phyloP scores from a whole-genome alignment of 2,113 vertebrate genomes.

The Verasper variegatus region DNA sequence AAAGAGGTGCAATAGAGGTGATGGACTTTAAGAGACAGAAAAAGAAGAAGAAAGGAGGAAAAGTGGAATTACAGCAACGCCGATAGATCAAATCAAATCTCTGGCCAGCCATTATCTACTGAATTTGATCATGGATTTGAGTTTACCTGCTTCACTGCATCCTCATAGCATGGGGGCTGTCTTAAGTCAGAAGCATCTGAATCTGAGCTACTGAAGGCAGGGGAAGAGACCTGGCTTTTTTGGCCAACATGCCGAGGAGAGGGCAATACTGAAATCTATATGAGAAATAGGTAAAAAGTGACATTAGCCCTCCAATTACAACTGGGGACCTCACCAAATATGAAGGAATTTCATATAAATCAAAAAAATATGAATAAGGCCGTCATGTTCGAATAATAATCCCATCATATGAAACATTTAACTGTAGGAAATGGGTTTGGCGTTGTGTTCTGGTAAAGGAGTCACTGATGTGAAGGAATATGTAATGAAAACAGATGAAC shows the following conservation, averaged over 20 bases:
- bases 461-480: conserved; percentile 23
- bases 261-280: conserved; percentile 87
- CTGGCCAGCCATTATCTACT: conserved; percentile 56
- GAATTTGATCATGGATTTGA: conserved; percentile 47
- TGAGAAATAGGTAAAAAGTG: conserved; percentile 80
- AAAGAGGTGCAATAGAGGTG: conserved; percentile 31
- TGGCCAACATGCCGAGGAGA: conserved; percentile 86
- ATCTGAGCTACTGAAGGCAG: conserved; percentile 89
- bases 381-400: background rate
- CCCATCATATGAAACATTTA: conserved; percentile 16
- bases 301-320: conserved; percentile 61
- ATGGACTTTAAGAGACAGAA: conserved; percentile 31
- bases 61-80: conserved; percentile 50
- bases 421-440: conserved; percentile 30
- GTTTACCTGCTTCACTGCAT: conserved; percentile 95
- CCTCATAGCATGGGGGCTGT: conserved; percentile 94
- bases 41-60: conserved; percentile 8
- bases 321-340: conserved; percentile 27
- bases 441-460: conserved; percentile 46
- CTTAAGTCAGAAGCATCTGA: conserved; percentile 87
- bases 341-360: too few relatives aligned
- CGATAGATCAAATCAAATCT: conserved; percentile 37
- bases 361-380: background rate
- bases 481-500: conserved; percentile 35
- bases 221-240: conserved; percentile 88